Base-by-base conservation (phyloP, 2,113 vertebrate genomes). In the Toxostoma redivivum region DNA sequence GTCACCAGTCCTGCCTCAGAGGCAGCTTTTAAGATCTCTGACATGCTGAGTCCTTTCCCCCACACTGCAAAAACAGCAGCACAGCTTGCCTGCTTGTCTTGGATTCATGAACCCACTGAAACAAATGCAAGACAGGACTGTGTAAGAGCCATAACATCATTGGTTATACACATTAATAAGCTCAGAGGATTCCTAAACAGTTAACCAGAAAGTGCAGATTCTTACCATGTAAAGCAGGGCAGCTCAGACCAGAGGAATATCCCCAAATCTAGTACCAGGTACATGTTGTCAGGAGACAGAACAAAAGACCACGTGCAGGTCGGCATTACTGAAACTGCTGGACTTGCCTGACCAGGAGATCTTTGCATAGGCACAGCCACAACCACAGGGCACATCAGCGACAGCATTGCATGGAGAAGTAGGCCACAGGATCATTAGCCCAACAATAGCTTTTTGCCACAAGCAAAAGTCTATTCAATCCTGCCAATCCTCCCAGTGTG, bases 371-470 rank as follows among this genome's bases (percentile, higher is more conserved):
- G 20, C 85, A 82, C 53, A 78, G 70, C 44, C 61, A 65, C 2
- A 6, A 90, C 90, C 79, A 74, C 73, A 93, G 82, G 80, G 79
- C 88, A 88, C 58, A 81, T 71, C 54, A 69, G 64, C 10, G 10
- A 65, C 72, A 80, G 24, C 33, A 28, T 35, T 23, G 37, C 18
- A 54, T 35, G 20, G 27, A 81, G 65, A 80, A 88, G 31, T 2
- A 82, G 66, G 45, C 25, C 78, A 89, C 28, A 53, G 57, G 48
- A 87, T 61, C 62, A 78, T 51, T 37, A 92, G 40, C 31, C 51
- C 40, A 53, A 40, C 0, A 5, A 47, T 2, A 80, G 62, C n/a
- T 73, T 92, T 74, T 35, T 53, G 81, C 87, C 80, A 71, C 38
- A 58, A 81, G 56, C 72, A 44, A 66, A 54, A 10, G 17, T 54